Percentiles rank a stretch among this genome's conserved stretches.
Evolutionary conservation across 2,888 invertebrate species (phyloP).

Genomic region (Abrostola tripartita): DNA sequence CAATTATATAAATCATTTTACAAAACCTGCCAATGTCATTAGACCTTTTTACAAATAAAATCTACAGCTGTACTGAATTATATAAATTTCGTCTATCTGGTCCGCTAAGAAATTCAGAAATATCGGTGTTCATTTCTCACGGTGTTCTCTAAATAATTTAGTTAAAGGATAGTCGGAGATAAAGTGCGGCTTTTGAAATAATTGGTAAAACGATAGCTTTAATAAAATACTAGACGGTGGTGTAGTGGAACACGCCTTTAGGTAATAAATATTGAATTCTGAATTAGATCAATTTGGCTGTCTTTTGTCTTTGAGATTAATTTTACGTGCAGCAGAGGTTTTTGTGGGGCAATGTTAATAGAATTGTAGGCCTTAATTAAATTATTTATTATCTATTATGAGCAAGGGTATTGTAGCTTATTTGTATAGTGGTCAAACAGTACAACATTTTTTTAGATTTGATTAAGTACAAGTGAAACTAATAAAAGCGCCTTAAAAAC

Average conservation of each 20-base stretch:
- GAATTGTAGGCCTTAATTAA: neutral
- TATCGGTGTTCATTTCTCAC: conserved; percentile 47
- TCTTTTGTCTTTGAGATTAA: conserved; percentile 1
- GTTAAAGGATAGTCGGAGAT: conserved; percentile 41
- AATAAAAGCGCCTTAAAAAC: too few relatives aligned
- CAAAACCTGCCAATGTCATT: too few relatives aligned
- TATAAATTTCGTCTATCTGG: conserved; percentile 23
- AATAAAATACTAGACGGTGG: conserved; percentile 37
- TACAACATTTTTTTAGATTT: too few relatives aligned
- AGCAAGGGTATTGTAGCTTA: too few relatives aligned
- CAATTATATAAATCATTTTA: too few relatives aligned
- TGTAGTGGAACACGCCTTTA: conserved; percentile 6
- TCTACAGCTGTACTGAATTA: conserved; percentile 20
- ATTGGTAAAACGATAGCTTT: conserved; percentile 57
- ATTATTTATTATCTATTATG: too few relatives aligned
- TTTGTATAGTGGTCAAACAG: too few relatives aligned
- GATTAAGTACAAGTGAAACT: too few relatives aligned
- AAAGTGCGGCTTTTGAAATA: conserved; percentile 47
- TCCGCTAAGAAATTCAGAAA: conserved; percentile 44
- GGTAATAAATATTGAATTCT: conserved; percentile 7
- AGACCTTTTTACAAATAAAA: neutral
- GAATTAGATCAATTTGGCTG: conserved; percentile 8
- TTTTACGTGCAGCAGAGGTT: neutral
- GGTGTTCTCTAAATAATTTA: conserved; percentile 38
- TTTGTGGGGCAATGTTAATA: neutral